Conservation (phyloP, 2,888 invertebrate genomes). For the Trisateles emortualis region DNA sequence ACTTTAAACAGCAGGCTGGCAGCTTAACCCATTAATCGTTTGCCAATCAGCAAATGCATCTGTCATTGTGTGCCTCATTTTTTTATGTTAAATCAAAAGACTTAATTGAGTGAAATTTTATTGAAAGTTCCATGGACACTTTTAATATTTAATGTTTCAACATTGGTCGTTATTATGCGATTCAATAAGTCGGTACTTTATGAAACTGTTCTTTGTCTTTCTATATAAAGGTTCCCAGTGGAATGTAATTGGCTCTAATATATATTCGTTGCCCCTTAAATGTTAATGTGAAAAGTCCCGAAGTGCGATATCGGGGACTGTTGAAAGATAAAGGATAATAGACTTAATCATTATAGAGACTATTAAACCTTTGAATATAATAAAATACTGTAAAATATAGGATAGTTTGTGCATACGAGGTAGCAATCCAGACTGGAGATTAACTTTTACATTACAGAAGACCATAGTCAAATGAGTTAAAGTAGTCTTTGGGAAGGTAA, state of each 20-base stretch:
- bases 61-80: too few species aligned
- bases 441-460: too few species aligned
- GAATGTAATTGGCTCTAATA: conserved; percentile 31
- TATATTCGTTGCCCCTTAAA: conserved; percentile 18
- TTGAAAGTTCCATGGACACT: conserved; percentile 9
- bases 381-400: background rate
- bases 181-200: conserved; percentile 6
- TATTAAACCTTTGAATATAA: conserved; percentile 4
- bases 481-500: too few species aligned
- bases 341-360: conserved; percentile 6
- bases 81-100: conserved; percentile 12
- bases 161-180: conserved; percentile 9
- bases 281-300: conserved; percentile 14
- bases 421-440: too few species aligned
- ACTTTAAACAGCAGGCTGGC: too few species aligned
- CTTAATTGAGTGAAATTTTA: conserved; percentile 19
- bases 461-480: too few species aligned
- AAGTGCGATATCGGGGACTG: conserved; percentile 1
- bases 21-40: too few species aligned
- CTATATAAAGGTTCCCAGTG: conserved; percentile 8
- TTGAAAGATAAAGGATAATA: background rate
- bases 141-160: conserved; percentile 29
- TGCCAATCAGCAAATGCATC: too few species aligned
- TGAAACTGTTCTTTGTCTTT: conserved; percentile 16
- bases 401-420: too few species aligned